Conservation (phyloP, 2,797 vertebrate genomes). For the Danio aesculapii region DNA sequence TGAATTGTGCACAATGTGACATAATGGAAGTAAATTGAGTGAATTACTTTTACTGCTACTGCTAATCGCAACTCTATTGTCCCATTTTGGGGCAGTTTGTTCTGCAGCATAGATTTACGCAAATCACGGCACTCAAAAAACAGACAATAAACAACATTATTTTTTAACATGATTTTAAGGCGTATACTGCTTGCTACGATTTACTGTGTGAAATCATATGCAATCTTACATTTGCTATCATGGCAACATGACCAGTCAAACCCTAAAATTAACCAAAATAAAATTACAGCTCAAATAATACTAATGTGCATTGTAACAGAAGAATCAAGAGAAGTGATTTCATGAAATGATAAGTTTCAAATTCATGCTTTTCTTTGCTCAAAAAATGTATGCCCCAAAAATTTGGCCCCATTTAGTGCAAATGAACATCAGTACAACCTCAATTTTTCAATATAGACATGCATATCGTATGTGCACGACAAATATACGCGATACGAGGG, state of each 20-base stretch:
- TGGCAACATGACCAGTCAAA: slow-evolving; percentile 5
- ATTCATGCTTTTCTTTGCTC: neutral
- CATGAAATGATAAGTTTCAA: neutral
- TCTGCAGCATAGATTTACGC: too few species aligned
- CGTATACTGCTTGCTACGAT: neutral
- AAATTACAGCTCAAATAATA: neutral
- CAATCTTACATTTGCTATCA: neutral
- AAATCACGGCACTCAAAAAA: too few species aligned
- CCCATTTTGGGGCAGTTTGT: too few species aligned
- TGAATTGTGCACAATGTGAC: too few species aligned
- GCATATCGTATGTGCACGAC: too few species aligned
- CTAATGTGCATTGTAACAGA: neutral
- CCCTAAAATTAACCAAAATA: neutral
- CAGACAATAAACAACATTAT: too few species aligned
- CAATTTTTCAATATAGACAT: neutral
- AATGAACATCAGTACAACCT: neutral
- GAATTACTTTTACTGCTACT: too few species aligned
- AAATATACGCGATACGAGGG: too few species aligned
- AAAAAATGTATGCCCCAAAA: neutral
- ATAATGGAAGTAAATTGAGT: too few species aligned
- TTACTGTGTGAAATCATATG: neutral
- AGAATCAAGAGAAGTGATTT: neutral
- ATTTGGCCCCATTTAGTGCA: too few species aligned
- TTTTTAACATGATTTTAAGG: neutral
- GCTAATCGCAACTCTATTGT: too few species aligned